Evolutionary conservation across 2,797 vertebrate species (phyloP).

Genomic region (Paratrypauchen microcephalus): DNA sequence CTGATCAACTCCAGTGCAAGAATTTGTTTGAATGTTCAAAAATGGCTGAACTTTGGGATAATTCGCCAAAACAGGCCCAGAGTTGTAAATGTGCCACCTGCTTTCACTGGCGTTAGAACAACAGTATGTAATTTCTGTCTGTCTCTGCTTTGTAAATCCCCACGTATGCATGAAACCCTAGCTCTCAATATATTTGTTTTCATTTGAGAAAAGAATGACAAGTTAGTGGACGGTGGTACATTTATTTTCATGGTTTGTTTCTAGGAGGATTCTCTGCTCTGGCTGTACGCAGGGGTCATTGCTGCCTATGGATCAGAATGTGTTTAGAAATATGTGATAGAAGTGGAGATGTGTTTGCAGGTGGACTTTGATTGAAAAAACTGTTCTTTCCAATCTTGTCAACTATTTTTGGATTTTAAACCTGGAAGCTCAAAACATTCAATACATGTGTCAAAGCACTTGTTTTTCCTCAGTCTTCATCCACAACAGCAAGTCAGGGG

Average conservation of each 20-base stretch:
- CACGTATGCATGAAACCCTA: constrained; percentile 69
- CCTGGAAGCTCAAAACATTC: constrained; percentile 69
- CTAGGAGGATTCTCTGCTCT: constrained; percentile 64
- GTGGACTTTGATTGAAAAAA: constrained; percentile 46
- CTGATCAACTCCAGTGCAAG: constrained; percentile 52
- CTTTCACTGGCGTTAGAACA: constrained; percentile 61
- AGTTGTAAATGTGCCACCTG: constrained; percentile 72
- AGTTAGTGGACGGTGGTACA: constrained; percentile 64
- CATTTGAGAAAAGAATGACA: constrained; percentile 42
- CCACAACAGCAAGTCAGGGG: background rate
- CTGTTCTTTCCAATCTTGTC: constrained; percentile 66
- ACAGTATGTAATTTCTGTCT: constrained; percentile 49
- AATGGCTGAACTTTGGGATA: constrained; percentile 63
- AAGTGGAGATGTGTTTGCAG: constrained; percentile 78
- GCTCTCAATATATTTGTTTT: constrained; percentile 50
- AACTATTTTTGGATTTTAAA: constrained; percentile 73
- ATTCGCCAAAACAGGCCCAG: constrained; percentile 62
- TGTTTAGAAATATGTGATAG: constrained; percentile 51
- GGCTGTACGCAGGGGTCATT: constrained; percentile 64
- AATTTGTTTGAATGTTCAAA: constrained; percentile 72
- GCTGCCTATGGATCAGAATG: constrained; percentile 52
- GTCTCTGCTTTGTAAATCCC: constrained; percentile 68
- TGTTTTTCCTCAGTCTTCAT: background rate
- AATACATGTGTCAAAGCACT: constrained; percentile 43
- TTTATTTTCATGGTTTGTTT: constrained; percentile 74